Conservation (phyloP, 2,797 vertebrate genomes). For the Borostomias antarcticus region DNA sequence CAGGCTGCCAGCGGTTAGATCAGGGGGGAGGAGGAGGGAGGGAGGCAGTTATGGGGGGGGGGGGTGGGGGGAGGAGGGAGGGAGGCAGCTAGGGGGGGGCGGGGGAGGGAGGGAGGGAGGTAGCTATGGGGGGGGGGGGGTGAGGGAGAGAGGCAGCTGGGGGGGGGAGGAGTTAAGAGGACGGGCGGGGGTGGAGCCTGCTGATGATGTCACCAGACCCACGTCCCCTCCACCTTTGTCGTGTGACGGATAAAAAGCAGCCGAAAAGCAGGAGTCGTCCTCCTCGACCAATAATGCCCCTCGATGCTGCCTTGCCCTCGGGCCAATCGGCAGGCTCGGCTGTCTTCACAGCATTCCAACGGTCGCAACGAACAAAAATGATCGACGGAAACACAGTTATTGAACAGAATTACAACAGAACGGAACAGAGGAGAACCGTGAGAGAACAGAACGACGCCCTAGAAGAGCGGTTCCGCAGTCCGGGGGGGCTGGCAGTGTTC, state of each 20-base stretch:
- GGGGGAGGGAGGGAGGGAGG: slow-evolving; percentile 10
- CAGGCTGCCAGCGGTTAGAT: background rate
- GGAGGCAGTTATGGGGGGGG: background rate
- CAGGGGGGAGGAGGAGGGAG: too few species aligned
- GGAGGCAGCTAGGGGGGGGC: background rate
- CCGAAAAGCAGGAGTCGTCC: background rate
- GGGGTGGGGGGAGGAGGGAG: background rate
- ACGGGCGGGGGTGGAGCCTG: too few species aligned
- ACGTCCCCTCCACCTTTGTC: background rate
- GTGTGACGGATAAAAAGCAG: background rate
- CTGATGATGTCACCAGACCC: background rate
- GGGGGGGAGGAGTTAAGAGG: too few species aligned
- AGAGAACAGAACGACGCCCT: background rate
- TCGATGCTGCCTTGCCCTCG: slow-evolving; percentile 5
- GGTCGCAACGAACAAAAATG: slow-evolving; percentile 13
- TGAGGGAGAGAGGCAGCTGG: background rate
- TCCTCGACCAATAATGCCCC: slow-evolving; percentile 45
- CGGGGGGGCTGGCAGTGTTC: background rate
- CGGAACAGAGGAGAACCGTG: background rate
- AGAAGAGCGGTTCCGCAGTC: background rate
- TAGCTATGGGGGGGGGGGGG: background rate
- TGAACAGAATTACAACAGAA: background rate
- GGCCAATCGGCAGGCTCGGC: slow-evolving; percentile 15
- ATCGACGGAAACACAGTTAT: background rate
- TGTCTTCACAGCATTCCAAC: slow-evolving; percentile 43